Percentiles rank a stretch among this genome's conserved stretches.
Conservation (phyloP, 2,113 vertebrate genomes). For the Silurus meridionalis region DNA sequence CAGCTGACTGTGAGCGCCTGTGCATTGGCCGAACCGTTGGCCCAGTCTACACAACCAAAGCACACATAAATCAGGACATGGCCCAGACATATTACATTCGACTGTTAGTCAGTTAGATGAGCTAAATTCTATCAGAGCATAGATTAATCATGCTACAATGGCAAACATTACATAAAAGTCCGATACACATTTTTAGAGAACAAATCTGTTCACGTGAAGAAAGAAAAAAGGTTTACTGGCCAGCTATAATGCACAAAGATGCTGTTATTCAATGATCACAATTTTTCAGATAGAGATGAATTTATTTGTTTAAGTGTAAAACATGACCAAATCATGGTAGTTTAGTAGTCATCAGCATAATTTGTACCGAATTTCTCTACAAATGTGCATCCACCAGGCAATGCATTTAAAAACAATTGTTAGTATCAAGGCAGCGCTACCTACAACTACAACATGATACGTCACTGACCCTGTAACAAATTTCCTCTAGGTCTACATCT, state of each 20-base stretch:
- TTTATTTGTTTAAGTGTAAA: constrained; percentile 45
- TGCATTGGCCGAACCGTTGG: constrained; percentile 77
- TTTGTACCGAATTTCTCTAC: neutral
- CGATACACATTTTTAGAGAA: neutral
- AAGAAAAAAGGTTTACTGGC: neutral
- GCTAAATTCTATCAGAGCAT: constrained; percentile 8
- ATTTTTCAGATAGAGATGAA: neutral
- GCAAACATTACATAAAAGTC: neutral
- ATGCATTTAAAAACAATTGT: neutral
- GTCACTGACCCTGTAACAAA: constrained; percentile 84
- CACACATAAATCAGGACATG: constrained; percentile 55
- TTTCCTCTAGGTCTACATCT: constrained; percentile 80
- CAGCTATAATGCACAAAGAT: neutral
- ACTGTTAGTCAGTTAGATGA: constrained; percentile 28
- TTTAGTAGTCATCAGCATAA: constrained; percentile 21
- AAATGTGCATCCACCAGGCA: constrained; percentile 11
- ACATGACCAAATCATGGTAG: constrained; percentile 13
- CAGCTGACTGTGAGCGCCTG: constrained; percentile 86
- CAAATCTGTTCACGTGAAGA: neutral
- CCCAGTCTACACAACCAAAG: constrained; percentile 71
- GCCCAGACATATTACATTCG: neutral
- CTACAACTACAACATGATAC: constrained; percentile 49
- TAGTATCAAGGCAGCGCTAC: constrained; percentile 33
- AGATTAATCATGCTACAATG: neutral
- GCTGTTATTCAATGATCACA: neutral